phyloP scores from a whole-genome alignment of 2,888 invertebrate genomes.

The Lepas anatifera region DNA sequence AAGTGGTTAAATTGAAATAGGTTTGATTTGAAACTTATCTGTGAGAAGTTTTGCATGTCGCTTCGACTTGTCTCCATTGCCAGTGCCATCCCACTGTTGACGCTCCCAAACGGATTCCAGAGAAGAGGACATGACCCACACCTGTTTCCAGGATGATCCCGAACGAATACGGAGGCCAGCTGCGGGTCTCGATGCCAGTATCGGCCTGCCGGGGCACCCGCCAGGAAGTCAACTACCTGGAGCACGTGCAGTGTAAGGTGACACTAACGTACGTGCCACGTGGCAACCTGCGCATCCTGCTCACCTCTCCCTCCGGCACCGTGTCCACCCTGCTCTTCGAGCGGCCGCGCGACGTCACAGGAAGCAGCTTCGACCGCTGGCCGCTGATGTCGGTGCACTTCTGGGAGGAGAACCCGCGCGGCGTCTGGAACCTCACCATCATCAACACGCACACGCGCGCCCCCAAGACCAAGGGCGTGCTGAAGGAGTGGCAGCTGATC shows the following conservation, averaged over 20 bases:
- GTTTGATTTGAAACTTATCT: too few species aligned
- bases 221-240: slow-evolving; percentile 78
- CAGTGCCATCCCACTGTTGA: too few species aligned
- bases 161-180: slow-evolving; percentile 39
- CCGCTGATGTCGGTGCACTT: slow-evolving; percentile 97
- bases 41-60: too few species aligned
- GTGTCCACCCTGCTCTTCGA: slow-evolving; percentile 85
- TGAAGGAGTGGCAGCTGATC: slow-evolving; percentile 91
- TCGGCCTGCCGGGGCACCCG: slow-evolving; percentile 70
- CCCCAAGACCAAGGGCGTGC: slow-evolving; percentile 42
- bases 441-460: slow-evolving; percentile 40
- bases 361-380: slow-evolving; percentile 95
- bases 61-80: too few species aligned
- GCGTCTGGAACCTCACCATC: slow-evolving; percentile 55
- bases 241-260: slow-evolving; percentile 96
- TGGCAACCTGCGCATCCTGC: slow-evolving; percentile 75
- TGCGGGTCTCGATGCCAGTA: slow-evolving; percentile 64
- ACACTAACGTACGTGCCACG: slow-evolving; percentile 82
- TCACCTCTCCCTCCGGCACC: slow-evolving; percentile 88
- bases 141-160: slow-evolving; percentile 28
- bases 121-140: too few species aligned
- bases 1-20: too few species aligned
- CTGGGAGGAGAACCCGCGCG: slow-evolving; percentile 57
- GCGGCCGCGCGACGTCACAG: slow-evolving; percentile 78
- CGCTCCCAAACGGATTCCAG: too few species aligned